Conservation (phyloP, 2,113 vertebrate species). For the Turdus rufiventris region DNA sequence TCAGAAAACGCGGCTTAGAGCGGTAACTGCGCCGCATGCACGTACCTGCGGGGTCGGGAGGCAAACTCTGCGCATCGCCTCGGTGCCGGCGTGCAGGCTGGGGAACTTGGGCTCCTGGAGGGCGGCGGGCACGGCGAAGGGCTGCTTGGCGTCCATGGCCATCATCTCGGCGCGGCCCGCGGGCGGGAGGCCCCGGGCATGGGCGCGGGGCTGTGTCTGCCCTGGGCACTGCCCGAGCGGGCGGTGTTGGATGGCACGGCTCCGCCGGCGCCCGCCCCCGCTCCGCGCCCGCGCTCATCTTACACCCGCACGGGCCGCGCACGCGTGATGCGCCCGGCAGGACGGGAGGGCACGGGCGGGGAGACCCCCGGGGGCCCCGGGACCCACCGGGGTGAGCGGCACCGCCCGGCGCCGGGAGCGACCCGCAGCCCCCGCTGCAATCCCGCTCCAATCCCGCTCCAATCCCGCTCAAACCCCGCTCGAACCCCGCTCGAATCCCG, state of each 20-base stretch:
- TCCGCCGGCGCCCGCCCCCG: slow-evolving; percentile 69
- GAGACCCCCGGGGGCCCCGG: not conserved
- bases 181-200: slow-evolving; percentile 79
- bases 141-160: slow-evolving; percentile 94
- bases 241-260: slow-evolving; percentile 74
- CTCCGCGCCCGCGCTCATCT: slow-evolving; percentile 78
- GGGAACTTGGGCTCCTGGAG: slow-evolving; percentile 90
- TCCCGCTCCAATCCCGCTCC: not conserved
- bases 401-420: not conserved
- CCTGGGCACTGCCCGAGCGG: slow-evolving; percentile 79
- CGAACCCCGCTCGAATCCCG: no score
- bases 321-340: slow-evolving; percentile 35
- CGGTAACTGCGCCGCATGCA: slow-evolving; percentile 66
- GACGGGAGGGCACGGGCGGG: not conserved
- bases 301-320: slow-evolving; percentile 75
- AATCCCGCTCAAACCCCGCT: no score
- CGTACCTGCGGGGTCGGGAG: slow-evolving; percentile 94
- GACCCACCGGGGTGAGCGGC: no score
- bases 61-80: slow-evolving; percentile 93
- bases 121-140: slow-evolving; percentile 88
- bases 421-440: no score
- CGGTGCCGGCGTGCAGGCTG: slow-evolving; percentile 84
- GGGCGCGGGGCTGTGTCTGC: slow-evolving; percentile 67
- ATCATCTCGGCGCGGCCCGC: slow-evolving; percentile 83
- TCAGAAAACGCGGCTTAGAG: slow-evolving; percentile 78